A percentile compares a stretch with the other conserved stretches of the same genome.
These are phyloP conservation scores for Alviniconcha marisindica DNA, from an alignment of 1,140 invertebrate species.

Conservation along the genomic window DNA sequence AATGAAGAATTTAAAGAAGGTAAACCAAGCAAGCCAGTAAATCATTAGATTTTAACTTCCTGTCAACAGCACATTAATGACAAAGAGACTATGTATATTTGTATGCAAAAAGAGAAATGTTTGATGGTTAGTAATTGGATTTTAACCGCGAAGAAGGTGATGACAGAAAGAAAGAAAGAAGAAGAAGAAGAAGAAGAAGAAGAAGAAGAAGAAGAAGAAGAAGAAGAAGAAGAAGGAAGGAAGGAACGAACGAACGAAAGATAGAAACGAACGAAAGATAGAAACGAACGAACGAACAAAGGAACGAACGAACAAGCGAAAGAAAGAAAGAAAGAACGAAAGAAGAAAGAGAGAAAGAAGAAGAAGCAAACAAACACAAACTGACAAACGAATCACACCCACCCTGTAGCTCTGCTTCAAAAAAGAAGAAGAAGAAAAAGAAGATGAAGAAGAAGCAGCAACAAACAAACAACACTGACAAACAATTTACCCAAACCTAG, in stretches of 20 bases:
- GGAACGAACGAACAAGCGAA: not conserved
- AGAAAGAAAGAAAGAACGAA: not conserved
- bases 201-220: not conserved
- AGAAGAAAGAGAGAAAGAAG: not conserved
- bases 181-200: not conserved
- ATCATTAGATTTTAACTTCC: no score
- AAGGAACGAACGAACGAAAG: not conserved
- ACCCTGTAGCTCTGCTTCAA: constrained; percentile 81
- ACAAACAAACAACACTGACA: not conserved
- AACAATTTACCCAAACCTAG: constrained; percentile 69
- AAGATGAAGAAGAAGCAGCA: not conserved
- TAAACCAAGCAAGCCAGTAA: no score
- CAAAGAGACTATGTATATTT: no score
- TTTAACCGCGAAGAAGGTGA: not conserved
- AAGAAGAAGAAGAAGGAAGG: not conserved
- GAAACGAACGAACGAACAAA: not conserved
- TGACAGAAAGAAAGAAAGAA: not conserved
- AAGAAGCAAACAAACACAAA: not conserved
- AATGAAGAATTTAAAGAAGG: no score
- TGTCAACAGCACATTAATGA: no score
- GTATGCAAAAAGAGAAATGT: no score
- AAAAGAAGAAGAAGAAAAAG: not conserved
- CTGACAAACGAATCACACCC: constrained; percentile 7
- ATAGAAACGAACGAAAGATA: not conserved
- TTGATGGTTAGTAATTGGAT: no score